phyloP scores from a whole-genome alignment of 2,113 vertebrate species.

The Trochalopteron elliotii region DNA sequence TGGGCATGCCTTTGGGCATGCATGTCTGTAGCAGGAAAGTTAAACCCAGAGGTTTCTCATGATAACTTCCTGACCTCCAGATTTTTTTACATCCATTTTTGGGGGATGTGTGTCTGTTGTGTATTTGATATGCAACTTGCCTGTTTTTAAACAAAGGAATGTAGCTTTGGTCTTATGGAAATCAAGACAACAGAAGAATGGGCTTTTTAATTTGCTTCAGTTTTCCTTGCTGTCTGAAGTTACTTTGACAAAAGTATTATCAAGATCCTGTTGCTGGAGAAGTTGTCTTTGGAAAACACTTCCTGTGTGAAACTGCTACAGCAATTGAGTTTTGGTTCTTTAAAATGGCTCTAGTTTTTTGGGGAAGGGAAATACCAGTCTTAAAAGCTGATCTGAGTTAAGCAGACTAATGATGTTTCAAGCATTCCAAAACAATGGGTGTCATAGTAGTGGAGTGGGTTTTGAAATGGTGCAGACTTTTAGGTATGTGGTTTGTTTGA shows the following conservation, averaged over 20 bases:
- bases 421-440: neutral
- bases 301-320: neutral
- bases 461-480: neutral
- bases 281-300: neutral
- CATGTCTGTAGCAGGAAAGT: neutral
- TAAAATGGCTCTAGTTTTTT: neutral
- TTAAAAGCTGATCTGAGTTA: neutral
- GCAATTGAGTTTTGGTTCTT: neutral
- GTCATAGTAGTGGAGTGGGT: neutral
- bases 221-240: neutral
- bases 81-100: neutral
- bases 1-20: neutral
- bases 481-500: neutral
- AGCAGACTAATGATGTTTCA: neutral
- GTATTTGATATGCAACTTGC: neutral
- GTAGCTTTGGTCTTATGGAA: neutral
- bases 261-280: neutral
- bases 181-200: neutral
- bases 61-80: neutral
- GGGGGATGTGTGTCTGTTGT: accelerated
- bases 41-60: neutral
- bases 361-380: neutral
- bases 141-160: neutral
- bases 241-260: neutral
- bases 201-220: neutral